Conservation (phyloP, 2,888 invertebrate species). For the Anodontia alba region DNA sequence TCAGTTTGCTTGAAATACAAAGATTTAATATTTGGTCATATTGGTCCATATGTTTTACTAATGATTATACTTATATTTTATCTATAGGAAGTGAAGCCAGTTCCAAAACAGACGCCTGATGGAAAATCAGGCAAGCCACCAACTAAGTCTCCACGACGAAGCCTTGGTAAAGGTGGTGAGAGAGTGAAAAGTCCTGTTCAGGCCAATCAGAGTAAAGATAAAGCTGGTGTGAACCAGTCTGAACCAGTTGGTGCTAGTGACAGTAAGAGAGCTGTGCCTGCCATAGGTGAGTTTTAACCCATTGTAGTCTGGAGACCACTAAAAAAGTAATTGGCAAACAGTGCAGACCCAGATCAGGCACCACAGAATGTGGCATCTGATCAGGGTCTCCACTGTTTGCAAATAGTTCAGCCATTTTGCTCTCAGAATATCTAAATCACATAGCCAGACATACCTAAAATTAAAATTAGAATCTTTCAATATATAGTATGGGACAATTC, state of each 20-base stretch:
- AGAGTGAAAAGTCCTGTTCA: constrained; percentile 10
- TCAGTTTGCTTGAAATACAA: too few relatives aligned
- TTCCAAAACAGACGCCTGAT: neutral
- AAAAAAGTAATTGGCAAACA: neutral
- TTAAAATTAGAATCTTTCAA: too few relatives aligned
- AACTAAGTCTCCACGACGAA: constrained; percentile 8
- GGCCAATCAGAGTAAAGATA: constrained; percentile 39
- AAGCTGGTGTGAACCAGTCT: constrained; percentile 29
- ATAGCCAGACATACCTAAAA: too few relatives aligned
- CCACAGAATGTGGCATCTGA: neutral
- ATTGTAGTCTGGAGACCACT: neutral
- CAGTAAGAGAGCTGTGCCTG: constrained; percentile 61
- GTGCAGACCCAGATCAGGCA: neutral
- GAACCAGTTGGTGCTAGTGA: constrained; percentile 16
- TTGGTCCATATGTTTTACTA: too few relatives aligned
- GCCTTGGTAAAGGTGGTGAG: neutral
- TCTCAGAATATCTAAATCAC: too few relatives aligned
- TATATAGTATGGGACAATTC: too few relatives aligned
- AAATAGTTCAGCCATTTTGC: too few relatives aligned
- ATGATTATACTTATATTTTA: too few relatives aligned
- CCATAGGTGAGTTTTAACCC: constrained; percentile 60
- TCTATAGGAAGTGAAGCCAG: neutral
- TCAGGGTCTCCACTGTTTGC: neutral
- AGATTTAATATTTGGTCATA: too few relatives aligned
- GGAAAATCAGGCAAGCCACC: neutral